Evolutionary conservation across 2,888 invertebrate genomes (phyloP).

Genomic region (Dendrolimus pini): DNA sequence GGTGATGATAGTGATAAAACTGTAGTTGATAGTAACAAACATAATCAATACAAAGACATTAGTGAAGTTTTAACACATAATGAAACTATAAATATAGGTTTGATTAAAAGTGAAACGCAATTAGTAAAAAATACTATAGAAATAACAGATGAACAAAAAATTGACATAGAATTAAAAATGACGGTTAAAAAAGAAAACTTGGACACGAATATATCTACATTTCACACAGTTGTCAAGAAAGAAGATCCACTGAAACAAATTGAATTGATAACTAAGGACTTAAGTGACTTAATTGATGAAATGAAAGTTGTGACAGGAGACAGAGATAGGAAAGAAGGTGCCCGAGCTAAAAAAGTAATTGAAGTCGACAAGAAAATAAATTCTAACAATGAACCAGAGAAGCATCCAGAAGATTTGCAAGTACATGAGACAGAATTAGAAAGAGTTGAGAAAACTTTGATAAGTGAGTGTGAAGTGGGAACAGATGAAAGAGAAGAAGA

Average conservation of each 20-base stretch:
- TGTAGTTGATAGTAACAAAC: too few relatives aligned
- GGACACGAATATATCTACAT: slow-evolving; percentile 4
- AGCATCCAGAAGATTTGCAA: too few relatives aligned
- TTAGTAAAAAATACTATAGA: slow-evolving; percentile 38
- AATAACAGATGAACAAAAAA: slow-evolving; percentile 30
- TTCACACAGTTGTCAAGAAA: slow-evolving; percentile 29
- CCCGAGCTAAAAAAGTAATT: slow-evolving; percentile 19
- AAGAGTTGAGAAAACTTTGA: too few relatives aligned
- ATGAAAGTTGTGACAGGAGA: slow-evolving; percentile 49
- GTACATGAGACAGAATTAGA: too few relatives aligned
- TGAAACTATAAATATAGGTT: slow-evolving; percentile 31
- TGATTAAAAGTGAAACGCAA: slow-evolving; percentile 39
- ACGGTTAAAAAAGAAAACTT: slow-evolving; percentile 34
- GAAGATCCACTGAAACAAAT: slow-evolving; percentile 49
- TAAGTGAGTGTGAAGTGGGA: too few relatives aligned
- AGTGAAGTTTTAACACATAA: slow-evolving; percentile 36
- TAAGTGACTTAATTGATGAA: slow-evolving; percentile 58
- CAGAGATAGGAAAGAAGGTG: slow-evolving; percentile 3
- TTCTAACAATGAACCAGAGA: too few relatives aligned
- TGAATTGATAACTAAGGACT: slow-evolving; percentile 54
- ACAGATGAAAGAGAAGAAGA: too few relatives aligned
- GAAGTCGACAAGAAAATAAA: neutral
- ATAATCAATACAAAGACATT: slow-evolving; percentile 29
- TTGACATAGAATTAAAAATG: slow-evolving; percentile 37
- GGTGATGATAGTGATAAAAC: too few relatives aligned